Conservation (phyloP, 2,113 vertebrate genomes). For the Neolamprologus brichardi region DNA sequence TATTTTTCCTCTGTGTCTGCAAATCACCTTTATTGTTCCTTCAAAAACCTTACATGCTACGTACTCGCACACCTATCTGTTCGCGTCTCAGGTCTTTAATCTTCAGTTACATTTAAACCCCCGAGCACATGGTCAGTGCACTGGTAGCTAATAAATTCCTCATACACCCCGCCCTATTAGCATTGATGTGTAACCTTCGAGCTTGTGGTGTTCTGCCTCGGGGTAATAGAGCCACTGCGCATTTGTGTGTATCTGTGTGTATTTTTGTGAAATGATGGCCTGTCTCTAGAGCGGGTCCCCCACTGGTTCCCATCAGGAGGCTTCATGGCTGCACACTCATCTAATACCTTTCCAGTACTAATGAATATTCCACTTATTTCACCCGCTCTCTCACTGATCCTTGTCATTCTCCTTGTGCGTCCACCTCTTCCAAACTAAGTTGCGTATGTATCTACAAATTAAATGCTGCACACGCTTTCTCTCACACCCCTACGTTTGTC, state of each 20-base stretch:
- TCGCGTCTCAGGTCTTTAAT: neutral
- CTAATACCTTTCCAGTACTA: conserved; percentile 20
- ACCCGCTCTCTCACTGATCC: neutral
- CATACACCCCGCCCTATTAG: conserved; percentile 50
- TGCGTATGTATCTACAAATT: neutral
- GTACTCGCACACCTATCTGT: neutral
- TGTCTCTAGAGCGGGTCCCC: conserved; percentile 19
- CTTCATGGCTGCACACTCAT: conserved; percentile 19
- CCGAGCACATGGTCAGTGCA: neutral
- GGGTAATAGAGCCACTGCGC: conserved; percentile 34
- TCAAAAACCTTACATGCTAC: neutral
- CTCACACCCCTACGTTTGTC: neutral
- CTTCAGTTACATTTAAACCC: conserved; percentile 26
- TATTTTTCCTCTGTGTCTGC: neutral
- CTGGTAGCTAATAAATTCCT: conserved; percentile 53
- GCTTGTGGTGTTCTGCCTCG: conserved; percentile 57
- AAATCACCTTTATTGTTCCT: neutral
- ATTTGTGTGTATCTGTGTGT: neutral
- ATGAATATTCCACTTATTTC: neutral
- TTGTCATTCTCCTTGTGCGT: neutral
- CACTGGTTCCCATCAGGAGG: conserved; percentile 42
- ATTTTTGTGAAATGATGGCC: neutral
- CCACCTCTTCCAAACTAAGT: neutral
- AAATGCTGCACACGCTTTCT: neutral
- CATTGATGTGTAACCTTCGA: conserved; percentile 66